Evolutionary conservation across 37 sponge, comb jelly and placozoan genomes (phyloP).

Genomic region (Tethya wilhelma): DNA sequence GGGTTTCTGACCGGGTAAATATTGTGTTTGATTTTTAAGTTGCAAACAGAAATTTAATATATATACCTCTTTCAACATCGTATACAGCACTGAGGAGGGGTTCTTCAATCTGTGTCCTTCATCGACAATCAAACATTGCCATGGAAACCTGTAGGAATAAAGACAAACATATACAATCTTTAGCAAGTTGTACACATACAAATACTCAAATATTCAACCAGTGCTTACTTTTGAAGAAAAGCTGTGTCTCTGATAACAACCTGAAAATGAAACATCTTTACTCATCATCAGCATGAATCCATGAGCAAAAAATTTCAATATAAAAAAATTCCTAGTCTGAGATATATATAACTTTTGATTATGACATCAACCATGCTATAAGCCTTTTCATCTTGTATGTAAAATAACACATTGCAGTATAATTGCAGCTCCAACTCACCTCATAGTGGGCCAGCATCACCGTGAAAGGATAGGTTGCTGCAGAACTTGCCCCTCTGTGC

Average conservation of each 20-base stretch:
- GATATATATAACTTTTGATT: too few relatives aligned
- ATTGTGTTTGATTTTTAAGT: neutral
- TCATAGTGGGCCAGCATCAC: slow-evolving; percentile 74
- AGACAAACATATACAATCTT: too few relatives aligned
- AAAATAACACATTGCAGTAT: too few relatives aligned
- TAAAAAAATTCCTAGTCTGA: too few relatives aligned
- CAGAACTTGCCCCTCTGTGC: neutral
- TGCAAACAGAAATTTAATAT: neutral
- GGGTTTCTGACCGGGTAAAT: too few relatives aligned
- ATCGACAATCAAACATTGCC: slow-evolving; percentile 78
- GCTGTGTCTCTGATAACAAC: slow-evolving; percentile 50
- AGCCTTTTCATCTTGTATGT: too few relatives aligned
- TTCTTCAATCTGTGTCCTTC: slow-evolving; percentile 89
- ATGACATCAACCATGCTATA: too few relatives aligned
- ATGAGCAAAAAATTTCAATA: too few relatives aligned
- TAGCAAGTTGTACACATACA: too few relatives aligned
- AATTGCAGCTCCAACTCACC: too few relatives aligned
- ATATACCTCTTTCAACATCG: slow-evolving; percentile 38
- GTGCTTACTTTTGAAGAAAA: slow-evolving; percentile 60
- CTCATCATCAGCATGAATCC: neutral
- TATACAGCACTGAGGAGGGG: slow-evolving; percentile 60
- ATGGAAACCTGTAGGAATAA: too few relatives aligned
- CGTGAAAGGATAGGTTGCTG: slow-evolving; percentile 54
- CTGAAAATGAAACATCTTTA: neutral
- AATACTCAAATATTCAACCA: too few relatives aligned